phyloP scores from a whole-genome alignment of 2,797 vertebrate genomes.

The Brotula barbata region DNA sequence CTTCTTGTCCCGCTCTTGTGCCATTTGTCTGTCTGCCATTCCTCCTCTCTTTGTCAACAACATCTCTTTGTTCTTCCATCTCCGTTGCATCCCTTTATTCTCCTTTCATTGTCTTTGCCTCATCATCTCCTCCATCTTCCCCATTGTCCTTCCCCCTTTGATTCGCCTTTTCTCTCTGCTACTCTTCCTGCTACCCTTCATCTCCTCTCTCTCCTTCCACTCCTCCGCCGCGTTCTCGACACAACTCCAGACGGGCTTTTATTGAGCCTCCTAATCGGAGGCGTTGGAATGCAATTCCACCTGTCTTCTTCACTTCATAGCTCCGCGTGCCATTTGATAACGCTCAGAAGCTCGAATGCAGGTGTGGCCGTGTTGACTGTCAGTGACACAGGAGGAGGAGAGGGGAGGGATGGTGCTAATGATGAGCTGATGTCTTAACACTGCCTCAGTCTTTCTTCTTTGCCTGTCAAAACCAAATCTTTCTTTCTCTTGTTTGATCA shows the following conservation, averaged over 20 bases:
- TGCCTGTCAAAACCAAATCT: slow-evolving; percentile 40
- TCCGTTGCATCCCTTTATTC: neutral
- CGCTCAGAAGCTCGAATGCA: slow-evolving; percentile 66
- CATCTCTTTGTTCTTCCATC: neutral
- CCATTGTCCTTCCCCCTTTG: slow-evolving; percentile 21
- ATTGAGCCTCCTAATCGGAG: slow-evolving; percentile 69
- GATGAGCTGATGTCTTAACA: slow-evolving; percentile 41
- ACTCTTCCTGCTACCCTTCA: neutral
- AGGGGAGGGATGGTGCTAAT: slow-evolving; percentile 34
- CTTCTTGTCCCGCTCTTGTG: slow-evolving; percentile 5
- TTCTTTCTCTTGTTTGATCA: slow-evolving; percentile 8
- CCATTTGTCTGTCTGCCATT: neutral
- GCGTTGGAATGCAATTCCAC: slow-evolving; percentile 65
- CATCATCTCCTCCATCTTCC: slow-evolving; percentile 19
- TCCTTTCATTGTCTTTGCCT: neutral
- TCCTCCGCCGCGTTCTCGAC: neutral
- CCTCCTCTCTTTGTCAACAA: neutral
- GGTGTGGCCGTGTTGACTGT: slow-evolving; percentile 40
- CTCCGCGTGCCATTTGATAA: slow-evolving; percentile 57
- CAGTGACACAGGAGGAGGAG: slow-evolving; percentile 32
- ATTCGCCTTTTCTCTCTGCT: neutral
- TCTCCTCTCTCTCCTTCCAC: neutral
- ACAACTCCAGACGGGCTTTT: slow-evolving; percentile 38
- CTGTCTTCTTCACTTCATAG: slow-evolving; percentile 58
- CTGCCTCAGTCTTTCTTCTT: slow-evolving; percentile 20